These are phyloP conservation scores for Rhyacophila brunnea DNA, from an alignment of 1,140 invertebrate genomes.

Conservation along the genomic window DNA sequence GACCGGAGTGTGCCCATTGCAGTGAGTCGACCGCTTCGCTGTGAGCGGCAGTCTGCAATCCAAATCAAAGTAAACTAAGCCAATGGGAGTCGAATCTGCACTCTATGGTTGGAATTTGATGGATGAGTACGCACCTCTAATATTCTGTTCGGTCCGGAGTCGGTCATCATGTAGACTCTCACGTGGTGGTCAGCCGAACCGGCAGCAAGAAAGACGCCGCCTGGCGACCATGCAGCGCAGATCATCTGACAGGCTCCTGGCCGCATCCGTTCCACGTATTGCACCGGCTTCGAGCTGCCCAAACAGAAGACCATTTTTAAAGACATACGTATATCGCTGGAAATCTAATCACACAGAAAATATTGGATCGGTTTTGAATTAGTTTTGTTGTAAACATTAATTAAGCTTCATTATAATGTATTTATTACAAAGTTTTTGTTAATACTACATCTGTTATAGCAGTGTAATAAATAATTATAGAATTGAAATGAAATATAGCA, in stretches of 20 bases:
- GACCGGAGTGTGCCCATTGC: conserved; percentile 85
- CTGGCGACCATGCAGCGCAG: conserved; percentile 91
- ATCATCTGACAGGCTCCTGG: conserved; percentile 95
- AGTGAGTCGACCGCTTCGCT: conserved; percentile 94
- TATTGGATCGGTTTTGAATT: too few species aligned
- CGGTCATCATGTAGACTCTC: conserved; percentile 82
- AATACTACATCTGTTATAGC: too few species aligned
- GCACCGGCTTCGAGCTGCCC: conserved; percentile 75
- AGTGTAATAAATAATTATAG: too few species aligned
- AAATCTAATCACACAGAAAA: too few species aligned
- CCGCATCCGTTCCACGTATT: conserved; percentile 90
- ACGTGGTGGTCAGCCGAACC: conserved; percentile 92
- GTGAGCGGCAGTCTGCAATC: conserved; percentile 84
- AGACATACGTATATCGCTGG: too few species aligned
- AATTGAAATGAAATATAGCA: too few species aligned
- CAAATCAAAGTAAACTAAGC: not conserved
- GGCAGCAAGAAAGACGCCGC: conserved; percentile 89
- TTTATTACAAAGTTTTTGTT: too few species aligned
- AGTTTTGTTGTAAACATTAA: too few species aligned
- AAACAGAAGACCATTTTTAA: too few species aligned
- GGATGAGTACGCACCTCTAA: conserved; percentile 40
- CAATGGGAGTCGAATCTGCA: not conserved
- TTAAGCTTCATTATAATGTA: too few species aligned
- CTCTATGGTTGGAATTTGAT: too few species aligned
- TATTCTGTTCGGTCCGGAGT: conserved; percentile 65